These are phyloP conservation scores for Rhinoderma darwinii DNA, from an alignment of 2,113 vertebrate species.

Conservation along the genomic window DNA sequence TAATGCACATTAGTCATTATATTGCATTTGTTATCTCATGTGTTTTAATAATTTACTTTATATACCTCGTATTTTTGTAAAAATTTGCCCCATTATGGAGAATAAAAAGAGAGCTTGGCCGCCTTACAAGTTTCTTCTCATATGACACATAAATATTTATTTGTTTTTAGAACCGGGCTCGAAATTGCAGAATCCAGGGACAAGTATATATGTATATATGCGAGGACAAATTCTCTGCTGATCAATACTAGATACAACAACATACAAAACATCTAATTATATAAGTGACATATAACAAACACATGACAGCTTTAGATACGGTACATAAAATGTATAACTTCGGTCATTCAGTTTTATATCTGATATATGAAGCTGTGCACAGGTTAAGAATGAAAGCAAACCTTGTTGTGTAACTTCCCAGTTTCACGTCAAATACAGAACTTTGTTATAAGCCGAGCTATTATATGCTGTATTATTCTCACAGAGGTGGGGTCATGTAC, in stretches of 20 bases:
- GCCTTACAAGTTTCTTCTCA: no score
- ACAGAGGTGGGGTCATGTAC: conserved; percentile 3
- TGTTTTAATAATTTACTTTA: no score
- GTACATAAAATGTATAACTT: background rate
- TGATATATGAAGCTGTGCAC: background rate
- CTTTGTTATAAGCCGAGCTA: background rate
- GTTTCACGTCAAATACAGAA: background rate
- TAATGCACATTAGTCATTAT: no score
- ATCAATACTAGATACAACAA: no score
- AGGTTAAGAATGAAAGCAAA: background rate
- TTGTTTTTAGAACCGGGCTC: no score
- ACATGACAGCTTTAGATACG: background rate
- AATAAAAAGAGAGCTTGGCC: no score
- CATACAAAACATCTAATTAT: background rate
- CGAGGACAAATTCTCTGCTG: no score
- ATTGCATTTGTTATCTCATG: no score
- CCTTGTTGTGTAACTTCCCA: conserved; percentile 12
- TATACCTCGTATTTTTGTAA: no score
- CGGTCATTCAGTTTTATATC: background rate
- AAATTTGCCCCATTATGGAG: no score
- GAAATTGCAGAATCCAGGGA: no score
- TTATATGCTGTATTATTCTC: background rate
- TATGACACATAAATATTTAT: no score
- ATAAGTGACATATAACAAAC: background rate
- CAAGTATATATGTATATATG: background rate